Evolutionary conservation across 2,888 invertebrate species (phyloP).

Genomic region (Antheraea assamensis): DNA sequence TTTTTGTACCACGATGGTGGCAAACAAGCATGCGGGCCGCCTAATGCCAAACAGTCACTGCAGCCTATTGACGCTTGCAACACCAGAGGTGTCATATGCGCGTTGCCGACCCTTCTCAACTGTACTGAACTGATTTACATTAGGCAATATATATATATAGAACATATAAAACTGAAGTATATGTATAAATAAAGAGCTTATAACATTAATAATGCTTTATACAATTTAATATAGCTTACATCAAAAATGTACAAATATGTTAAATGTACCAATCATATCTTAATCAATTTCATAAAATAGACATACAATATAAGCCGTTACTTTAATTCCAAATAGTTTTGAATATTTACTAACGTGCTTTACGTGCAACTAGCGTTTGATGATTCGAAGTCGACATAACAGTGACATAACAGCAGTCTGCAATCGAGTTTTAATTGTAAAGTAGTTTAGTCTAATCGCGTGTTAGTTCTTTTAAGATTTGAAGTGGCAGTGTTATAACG

Average conservation of each 20-base stretch:
- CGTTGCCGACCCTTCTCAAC: too few species aligned
- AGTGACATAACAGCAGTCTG: conserved; percentile 14
- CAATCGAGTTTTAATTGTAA: conserved; percentile 1
- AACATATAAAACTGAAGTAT: too few species aligned
- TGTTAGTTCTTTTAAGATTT: conserved; percentile 33
- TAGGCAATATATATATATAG: too few species aligned
- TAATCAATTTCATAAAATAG: not conserved
- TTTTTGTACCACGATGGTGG: too few species aligned
- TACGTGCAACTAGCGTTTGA: conserved; percentile 5
- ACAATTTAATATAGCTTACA: not conserved
- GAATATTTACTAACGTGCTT: not conserved
- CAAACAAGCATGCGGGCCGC: too few species aligned
- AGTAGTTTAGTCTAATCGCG: conserved; percentile 33
- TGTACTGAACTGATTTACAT: too few species aligned
- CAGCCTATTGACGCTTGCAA: too few species aligned
- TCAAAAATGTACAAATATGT: not conserved
- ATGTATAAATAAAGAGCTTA: not conserved
- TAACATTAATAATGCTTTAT: not conserved
- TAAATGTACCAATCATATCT: not conserved
- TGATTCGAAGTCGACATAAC: not conserved
- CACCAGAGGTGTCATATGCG: too few species aligned
- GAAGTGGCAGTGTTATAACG: conserved; percentile 24
- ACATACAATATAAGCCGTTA: not conserved
- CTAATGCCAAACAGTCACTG: too few species aligned
- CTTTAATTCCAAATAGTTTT: not conserved